These are phyloP conservation scores for Gryon sp. DNA, from an alignment of 1,140 invertebrate genomes.

Conservation along the genomic window DNA sequence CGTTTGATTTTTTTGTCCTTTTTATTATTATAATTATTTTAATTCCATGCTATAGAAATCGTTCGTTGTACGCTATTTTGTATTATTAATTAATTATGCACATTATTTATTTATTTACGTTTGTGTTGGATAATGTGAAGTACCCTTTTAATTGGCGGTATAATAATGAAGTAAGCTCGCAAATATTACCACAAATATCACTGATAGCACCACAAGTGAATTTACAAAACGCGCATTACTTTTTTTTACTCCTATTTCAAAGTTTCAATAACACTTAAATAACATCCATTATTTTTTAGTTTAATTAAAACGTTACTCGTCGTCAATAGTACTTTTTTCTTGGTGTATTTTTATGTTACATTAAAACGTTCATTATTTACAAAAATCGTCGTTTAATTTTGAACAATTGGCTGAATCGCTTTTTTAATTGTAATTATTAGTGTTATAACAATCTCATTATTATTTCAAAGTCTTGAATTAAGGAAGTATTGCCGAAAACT, in stretches of 20 bases:
- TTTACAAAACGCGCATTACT: conserved; percentile 17
- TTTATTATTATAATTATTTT: too few species aligned
- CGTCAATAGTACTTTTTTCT: conserved; percentile 2
- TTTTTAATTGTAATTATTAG: too few species aligned
- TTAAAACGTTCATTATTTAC: conserved; percentile 20
- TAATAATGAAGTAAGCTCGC: conserved; percentile 51
- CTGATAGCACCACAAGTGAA: conserved; percentile 56
- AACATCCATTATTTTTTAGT: conserved; percentile 7
- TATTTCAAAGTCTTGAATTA: too few species aligned
- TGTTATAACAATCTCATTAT: too few species aligned
- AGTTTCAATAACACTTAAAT: conserved; percentile 7
- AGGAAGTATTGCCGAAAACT: too few species aligned
- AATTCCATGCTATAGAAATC: conserved; percentile 22
- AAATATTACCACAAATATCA: conserved; percentile 58
- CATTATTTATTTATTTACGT: conserved; percentile 32
- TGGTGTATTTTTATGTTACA: conserved; percentile 8
- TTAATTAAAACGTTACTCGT: conserved; percentile 5
- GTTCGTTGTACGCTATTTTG: conserved; percentile 39
- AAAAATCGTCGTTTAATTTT: conserved; percentile 5
- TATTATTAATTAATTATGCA: conserved; percentile 34
- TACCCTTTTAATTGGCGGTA: conserved; percentile 32
- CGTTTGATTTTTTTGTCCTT: conserved; percentile 16
- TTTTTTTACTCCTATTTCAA: conserved; percentile 8
- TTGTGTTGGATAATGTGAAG: conserved; percentile 10
- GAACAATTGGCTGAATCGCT: too few species aligned